Percentiles rank a stretch among this genome's conserved stretches.
phyloP scores from a whole-genome alignment of 2,113 vertebrate species.

The Girardinichthys multiradiatus region DNA sequence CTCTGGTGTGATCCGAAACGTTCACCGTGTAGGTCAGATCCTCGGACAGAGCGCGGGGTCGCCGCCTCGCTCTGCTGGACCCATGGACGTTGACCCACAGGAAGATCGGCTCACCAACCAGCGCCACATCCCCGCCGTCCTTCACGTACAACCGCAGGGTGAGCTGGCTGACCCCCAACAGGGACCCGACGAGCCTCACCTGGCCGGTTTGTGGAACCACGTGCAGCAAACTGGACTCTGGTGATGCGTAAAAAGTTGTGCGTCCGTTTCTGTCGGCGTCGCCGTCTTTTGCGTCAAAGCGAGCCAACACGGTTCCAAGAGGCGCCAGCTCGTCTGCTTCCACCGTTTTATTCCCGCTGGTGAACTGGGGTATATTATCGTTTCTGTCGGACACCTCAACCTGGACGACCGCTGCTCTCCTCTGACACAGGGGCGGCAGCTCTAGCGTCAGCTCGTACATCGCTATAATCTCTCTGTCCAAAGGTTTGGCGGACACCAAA shows the following conservation, averaged over 20 bases:
- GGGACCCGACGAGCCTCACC: conserved; percentile 75
- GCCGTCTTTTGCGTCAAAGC: conserved; percentile 70
- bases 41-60: conserved; percentile 66
- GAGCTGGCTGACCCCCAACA: conserved; percentile 65
- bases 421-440: conserved; percentile 53
- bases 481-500: conserved; percentile 72
- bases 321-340: conserved; percentile 72
- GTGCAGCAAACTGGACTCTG: conserved; percentile 69
- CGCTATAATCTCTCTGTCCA: conserved; percentile 79
- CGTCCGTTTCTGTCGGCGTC: conserved; percentile 75
- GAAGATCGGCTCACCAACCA: conserved; percentile 65
- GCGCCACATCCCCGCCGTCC: conserved; percentile 70
- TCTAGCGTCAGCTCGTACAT: conserved; percentile 71
- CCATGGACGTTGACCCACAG: conserved; percentile 56
- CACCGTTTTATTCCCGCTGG: conserved; percentile 42
- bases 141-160: conserved; percentile 65
- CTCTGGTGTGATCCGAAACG: conserved; percentile 73
- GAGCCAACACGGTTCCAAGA: conserved; percentile 71
- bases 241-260: conserved; percentile 70
- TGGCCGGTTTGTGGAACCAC: conserved; percentile 80
- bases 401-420: conserved; percentile 52
- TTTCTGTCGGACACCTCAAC: conserved; percentile 79
- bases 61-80: conserved; percentile 38
- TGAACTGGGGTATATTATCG: conserved; percentile 77
- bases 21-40: conserved; percentile 80